phyloP scores from a whole-genome alignment of 1,140 invertebrate species.

The Caenorhabditis inopinata region DNA sequence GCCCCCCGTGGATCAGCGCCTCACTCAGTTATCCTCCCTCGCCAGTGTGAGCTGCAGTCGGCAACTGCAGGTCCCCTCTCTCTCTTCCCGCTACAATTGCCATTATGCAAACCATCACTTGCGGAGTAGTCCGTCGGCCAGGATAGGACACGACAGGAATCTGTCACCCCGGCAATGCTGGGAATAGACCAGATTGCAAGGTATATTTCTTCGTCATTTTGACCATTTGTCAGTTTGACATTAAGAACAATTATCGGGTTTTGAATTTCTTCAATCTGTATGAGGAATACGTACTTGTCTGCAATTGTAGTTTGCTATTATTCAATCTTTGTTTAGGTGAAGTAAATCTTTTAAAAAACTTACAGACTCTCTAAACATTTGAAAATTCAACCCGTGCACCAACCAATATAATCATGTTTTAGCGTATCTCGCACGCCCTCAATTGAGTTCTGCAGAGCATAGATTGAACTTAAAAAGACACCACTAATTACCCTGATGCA shows the following conservation, averaged over 20 bases:
- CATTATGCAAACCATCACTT: constrained; percentile 23
- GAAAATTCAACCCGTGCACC: no score
- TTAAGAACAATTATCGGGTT: background rate
- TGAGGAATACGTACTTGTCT: no score
- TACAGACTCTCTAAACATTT: no score
- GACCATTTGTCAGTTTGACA: background rate
- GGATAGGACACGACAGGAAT: constrained; percentile 1
- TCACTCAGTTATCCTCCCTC: constrained; percentile 34
- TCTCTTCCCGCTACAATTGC: background rate
- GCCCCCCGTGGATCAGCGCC: constrained; percentile 25
- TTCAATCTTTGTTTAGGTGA: no score
- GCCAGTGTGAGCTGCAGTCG: background rate
- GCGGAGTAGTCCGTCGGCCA: constrained; percentile 33
- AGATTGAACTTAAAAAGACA: no score
- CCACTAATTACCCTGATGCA: no score
- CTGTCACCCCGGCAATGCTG: constrained; percentile 51
- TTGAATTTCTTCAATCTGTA: no score
- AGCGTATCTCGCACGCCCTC: no score
- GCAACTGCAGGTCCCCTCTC: background rate
- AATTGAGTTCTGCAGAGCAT: no score
- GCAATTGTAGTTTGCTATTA: no score
- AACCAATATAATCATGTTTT: no score
- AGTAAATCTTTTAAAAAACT: no score
- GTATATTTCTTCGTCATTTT: constrained; percentile 31
- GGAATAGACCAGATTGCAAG: constrained; percentile 67